Percentiles rank a stretch among this genome's conserved stretches.
These are phyloP conservation scores for Hipparchia sbordonii DNA, from an alignment of 2,888 invertebrate genomes.

Conservation along the genomic window DNA sequence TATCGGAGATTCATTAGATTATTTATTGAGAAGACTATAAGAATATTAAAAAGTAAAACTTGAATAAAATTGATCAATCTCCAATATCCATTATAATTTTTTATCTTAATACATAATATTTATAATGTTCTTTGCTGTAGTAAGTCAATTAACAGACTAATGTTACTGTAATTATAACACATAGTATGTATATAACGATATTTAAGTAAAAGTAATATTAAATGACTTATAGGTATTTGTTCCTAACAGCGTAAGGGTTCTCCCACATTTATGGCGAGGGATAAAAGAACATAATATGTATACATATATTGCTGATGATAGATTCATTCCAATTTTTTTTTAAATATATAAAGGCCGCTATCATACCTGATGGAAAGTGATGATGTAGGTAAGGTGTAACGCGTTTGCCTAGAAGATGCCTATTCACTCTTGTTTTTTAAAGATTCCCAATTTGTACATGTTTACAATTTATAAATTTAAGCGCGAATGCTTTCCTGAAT, in stretches of 20 bases:
- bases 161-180: background rate
- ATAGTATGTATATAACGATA: constrained; percentile 2
- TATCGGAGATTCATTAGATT: background rate
- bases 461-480: too few species aligned
- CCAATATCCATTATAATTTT: background rate
- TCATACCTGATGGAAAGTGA: too few species aligned
- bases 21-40: background rate
- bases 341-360: too few species aligned
- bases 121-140: background rate
- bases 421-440: too few species aligned
- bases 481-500: too few species aligned
- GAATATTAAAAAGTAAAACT: background rate
- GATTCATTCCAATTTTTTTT: too few species aligned
- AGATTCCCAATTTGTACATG: too few species aligned
- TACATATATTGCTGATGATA: too few species aligned
- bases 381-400: too few species aligned
- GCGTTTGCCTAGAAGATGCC: too few species aligned
- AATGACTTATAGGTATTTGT: background rate
- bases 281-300: too few species aligned
- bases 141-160: background rate
- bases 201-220: background rate
- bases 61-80: background rate
- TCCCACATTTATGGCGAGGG: background rate
- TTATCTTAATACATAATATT: background rate
- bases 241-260: background rate